These are phyloP conservation scores for Dascyllus trimaculatus DNA, from an alignment of 2,113 vertebrate species.

Conservation along the genomic window DNA sequence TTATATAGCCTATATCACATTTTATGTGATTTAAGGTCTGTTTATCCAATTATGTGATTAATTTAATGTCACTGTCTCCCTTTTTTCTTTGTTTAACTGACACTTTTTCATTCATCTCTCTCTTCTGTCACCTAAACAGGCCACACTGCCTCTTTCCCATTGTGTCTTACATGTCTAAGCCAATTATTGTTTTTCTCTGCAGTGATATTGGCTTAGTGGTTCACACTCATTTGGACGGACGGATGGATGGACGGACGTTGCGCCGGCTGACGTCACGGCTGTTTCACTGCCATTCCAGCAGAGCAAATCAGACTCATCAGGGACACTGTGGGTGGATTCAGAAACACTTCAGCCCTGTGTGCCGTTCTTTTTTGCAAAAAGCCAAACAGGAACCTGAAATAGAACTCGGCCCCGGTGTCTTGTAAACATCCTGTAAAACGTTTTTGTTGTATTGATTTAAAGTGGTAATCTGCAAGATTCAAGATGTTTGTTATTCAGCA, in stretches of 20 bases:
- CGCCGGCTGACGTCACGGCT: conserved; percentile 37
- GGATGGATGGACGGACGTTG: conserved; percentile 28
- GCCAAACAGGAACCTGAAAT: conserved; percentile 34
- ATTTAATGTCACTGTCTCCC: background rate
- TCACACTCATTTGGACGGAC: conserved; percentile 38
- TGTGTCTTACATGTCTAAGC: conserved; percentile 10
- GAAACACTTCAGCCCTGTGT: conserved; percentile 50
- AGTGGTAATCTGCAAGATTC: conserved; percentile 29
- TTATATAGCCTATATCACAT: no score
- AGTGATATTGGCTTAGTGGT: conserved; percentile 35
- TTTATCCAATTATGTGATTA: background rate
- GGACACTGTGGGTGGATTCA: conserved; percentile 67
- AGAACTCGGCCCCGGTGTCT: conserved; percentile 29
- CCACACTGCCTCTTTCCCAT: background rate
- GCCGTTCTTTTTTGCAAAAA: conserved; percentile 47
- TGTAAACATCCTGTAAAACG: conserved; percentile 15
- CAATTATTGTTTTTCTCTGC: conserved; percentile 35
- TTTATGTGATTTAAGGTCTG: no score
- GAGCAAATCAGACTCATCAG: conserved; percentile 40
- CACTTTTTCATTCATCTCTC: background rate
- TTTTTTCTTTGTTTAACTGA: background rate
- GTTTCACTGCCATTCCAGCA: conserved; percentile 50
- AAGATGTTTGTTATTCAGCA: no score
- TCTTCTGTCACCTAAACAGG: conserved; percentile 1
- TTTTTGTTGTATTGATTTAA: conserved; percentile 25